Evolutionary conservation across 2,797 vertebrate species (phyloP).

Genomic region (Parambassis ranga): DNA sequence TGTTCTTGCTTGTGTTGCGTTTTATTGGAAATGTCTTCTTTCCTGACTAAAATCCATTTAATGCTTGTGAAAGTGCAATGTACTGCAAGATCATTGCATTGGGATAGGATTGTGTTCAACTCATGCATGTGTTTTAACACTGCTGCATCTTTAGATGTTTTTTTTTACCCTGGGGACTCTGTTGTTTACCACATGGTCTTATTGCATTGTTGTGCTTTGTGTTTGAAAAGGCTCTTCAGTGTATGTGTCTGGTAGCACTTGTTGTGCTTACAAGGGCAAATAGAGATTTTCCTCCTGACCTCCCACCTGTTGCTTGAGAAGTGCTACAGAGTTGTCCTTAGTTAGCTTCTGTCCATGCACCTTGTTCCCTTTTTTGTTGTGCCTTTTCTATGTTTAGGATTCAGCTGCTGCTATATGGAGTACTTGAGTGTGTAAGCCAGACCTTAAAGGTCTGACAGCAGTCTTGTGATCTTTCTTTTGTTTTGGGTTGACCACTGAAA

Average conservation of each 20-base stretch:
- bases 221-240: slow-evolving; percentile 10
- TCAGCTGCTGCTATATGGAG: neutral
- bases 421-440: slow-evolving; percentile 11
- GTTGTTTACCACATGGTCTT: slow-evolving; percentile 21
- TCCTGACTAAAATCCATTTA: neutral
- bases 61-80: neutral
- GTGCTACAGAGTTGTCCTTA: neutral
- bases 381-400: slow-evolving; percentile 11
- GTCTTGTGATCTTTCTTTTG: slow-evolving; percentile 27
- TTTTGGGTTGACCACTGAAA: too few species aligned
- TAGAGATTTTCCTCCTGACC: slow-evolving; percentile 17
- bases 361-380: slow-evolving; percentile 11
- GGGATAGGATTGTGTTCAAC: neutral
- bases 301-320: slow-evolving; percentile 6
- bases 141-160: neutral
- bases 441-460: too few species aligned
- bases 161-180: neutral
- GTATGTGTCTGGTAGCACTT: slow-evolving; percentile 2
- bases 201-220: slow-evolving; percentile 17
- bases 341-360: slow-evolving; percentile 6
- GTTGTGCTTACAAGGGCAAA: slow-evolving; percentile 19
- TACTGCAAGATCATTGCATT: neutral
- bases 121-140: neutral
- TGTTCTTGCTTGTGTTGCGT: neutral
- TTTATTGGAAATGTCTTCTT: neutral